phyloP scores from a whole-genome alignment of 2,888 invertebrate species.

The Nephrotoma guestfalica region DNA sequence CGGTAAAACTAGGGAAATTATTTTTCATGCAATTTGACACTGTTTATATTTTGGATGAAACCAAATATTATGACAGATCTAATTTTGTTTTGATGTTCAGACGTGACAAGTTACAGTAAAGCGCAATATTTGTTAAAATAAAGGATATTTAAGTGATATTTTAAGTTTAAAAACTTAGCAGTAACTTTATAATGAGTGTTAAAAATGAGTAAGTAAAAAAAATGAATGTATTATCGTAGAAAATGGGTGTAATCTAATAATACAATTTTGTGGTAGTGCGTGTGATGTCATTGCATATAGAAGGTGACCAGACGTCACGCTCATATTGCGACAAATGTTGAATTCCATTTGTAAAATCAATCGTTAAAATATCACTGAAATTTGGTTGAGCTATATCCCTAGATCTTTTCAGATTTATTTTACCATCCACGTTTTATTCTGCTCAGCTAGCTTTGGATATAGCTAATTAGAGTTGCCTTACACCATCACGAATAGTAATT shows the following conservation, averaged over 20 bases:
- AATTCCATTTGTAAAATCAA: too few relatives aligned
- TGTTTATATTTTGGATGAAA: background rate
- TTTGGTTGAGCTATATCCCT: too few relatives aligned
- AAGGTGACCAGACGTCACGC: background rate
- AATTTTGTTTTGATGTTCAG: background rate
- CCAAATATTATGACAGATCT: background rate
- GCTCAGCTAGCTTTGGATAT: too few relatives aligned
- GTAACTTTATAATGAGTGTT: background rate
- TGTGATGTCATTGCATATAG: background rate
- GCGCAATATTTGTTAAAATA: background rate
- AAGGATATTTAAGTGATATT: background rate
- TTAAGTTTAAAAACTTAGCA: background rate
- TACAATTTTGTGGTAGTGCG: background rate
- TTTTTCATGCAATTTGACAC: background rate
- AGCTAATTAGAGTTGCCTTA: too few relatives aligned
- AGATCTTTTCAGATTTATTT: too few relatives aligned
- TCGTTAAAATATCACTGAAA: too few relatives aligned
- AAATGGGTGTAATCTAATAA: background rate
- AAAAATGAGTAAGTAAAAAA: constrained; percentile 2
- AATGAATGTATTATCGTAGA: background rate
- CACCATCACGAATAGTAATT: too few relatives aligned
- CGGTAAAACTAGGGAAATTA: background rate
- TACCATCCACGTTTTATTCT: too few relatives aligned
- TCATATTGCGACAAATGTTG: too few relatives aligned
- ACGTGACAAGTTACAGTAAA: background rate